Base-by-base conservation (phyloP, 2,888 invertebrate species). In the Argynnis bischoffii region DNA sequence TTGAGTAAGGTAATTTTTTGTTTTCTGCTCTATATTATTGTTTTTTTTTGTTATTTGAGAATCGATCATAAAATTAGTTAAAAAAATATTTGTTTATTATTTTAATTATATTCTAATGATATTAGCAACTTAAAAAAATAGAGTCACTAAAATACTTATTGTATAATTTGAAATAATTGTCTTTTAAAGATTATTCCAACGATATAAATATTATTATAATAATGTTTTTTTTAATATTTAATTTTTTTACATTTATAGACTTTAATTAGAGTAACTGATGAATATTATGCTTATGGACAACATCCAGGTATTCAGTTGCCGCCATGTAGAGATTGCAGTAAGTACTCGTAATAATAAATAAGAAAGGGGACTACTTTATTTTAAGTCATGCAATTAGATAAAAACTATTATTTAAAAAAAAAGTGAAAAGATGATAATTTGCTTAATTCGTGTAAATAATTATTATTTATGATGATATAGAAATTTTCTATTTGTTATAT, bases 301-400 rank as follows among this genome's bases (percentile, higher is more conserved):
- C 71, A 55, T 64, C 41, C 70, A 18, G 72, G 68, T 66, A 77
- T 74, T 66, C 74, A 74, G 18, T 54, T 85, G 63, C 82, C 78
- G 2, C 75, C 81, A 8, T 89, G 90, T 72, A 79, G 84, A 77
- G 85, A 89, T 70, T 90, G 90, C 69, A 82, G 90, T 90, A 77
- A 86, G 80, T n/a, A n/a, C n/a, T n/a, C n/a, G n/a, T 78, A 57
- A 11, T 18, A 18, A 14, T 47, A 26, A 57, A 6, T 46, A 46
- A 57, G 15, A n/a, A 55, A 48, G 26, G 26, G 26, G 26, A 1
- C 31, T 35, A 35, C 8, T 35, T 6, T 35, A 8, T 35, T 35
- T 35, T 35, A 35, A 35, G 35, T 35, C 8, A 35, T 35, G 6
- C 8, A 41, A 41, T 41, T 41, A 41, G 35, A 41, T 8, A 35